Conservation (phyloP, 2,888 invertebrate genomes). For the Julus scandinavius region DNA sequence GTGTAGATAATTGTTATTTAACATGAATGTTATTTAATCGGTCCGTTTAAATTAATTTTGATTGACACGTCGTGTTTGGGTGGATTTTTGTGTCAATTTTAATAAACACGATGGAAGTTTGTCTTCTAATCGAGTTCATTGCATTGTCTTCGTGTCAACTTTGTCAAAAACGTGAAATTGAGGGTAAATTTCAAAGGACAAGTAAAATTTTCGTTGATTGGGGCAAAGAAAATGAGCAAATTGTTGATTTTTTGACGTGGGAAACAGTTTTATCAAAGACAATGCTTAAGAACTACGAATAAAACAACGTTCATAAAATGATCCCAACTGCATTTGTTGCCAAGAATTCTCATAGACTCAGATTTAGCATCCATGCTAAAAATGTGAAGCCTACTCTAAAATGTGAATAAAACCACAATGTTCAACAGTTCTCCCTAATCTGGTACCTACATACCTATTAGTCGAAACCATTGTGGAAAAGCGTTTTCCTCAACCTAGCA, state of each 20-base stretch:
- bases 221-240: background rate
- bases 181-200: background rate
- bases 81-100: background rate
- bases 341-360: too few relatives aligned
- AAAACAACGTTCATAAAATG: background rate
- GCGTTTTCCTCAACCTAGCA: background rate
- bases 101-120: background rate
- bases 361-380: background rate
- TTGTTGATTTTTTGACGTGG: background rate
- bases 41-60: background rate
- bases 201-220: background rate
- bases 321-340: too few relatives aligned
- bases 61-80: background rate
- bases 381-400: background rate
- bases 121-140: background rate
- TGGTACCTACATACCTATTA: too few relatives aligned
- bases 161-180: background rate
- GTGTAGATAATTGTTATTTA: background rate
- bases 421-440: too few relatives aligned
- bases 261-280: background rate
- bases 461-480: background rate
- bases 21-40: background rate
- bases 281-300: background rate
- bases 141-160: background rate
- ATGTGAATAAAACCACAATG: too few relatives aligned